Evolutionary conservation across 2,888 invertebrate genomes (phyloP), one percentile per base, ranked within the genome.

Genomic region (Quadriops clusia): DNA sequence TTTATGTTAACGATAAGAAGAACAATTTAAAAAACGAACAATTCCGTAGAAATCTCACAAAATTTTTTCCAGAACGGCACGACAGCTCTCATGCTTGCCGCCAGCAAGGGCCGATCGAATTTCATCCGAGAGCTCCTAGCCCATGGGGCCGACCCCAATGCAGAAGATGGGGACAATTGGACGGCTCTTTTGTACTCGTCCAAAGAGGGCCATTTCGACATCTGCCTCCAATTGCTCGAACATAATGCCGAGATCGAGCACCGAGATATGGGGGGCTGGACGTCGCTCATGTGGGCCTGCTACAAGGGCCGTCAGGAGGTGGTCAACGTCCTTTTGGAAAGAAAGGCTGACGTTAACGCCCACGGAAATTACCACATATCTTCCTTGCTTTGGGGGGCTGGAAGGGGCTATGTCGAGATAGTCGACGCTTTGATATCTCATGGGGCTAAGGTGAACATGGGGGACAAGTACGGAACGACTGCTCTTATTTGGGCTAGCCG

Each of bases 391-490:
- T 97, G 95, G 93, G 93, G 95, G 1, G 78, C 93, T 2, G 95
- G 97, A 0, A 72, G 97, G 34, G 91, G 93, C 7, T 80, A 89
- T 61, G 71, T 76, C 26, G 79, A 80, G 39, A 87, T 97, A 38
- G 91, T 89, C 5, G 72, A 74, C 51, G 74, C 79, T 40, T 67
- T 97, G 34, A 68, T 97, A 30, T 72, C 73, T 31, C 77, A 83
- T 41, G 90, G 89, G 30, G 94, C 95, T 33, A 91, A 95, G 56
- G 78, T 91, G 5, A 94, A 94, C 64, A 80, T 91, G 11, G 90
- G 91, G 32, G 97, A 95, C 60, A 97, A 87, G 71, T 93, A 94
- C 63, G 94, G 91, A 15, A 94, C 94, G 6, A 91, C 95, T 0
- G 91, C 95, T 4, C 64, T 98, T 20, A 85, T 95, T 21, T 97